Base-by-base conservation (phyloP, 2,888 invertebrate species). In the Oligia strigilis region DNA sequence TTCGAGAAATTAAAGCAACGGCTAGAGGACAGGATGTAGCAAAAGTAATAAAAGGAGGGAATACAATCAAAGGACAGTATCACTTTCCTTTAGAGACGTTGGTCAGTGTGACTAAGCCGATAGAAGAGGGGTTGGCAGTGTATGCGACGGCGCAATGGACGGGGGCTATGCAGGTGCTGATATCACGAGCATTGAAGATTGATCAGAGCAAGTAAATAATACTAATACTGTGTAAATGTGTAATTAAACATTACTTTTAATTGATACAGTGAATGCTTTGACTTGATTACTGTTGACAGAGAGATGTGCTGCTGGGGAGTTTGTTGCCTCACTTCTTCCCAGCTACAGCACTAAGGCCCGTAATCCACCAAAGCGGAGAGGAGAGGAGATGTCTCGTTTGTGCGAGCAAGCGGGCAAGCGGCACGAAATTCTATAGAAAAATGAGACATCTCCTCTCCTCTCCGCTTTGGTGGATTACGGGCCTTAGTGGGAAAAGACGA, bases 1-100 rank as follows among this genome's bases (percentile, higher is more conserved):
- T 84, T 49, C 69, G 75, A 62, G 78, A 90, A 46, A 75, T 89
- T 4, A 84, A 87, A 6, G 92, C 92, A 19, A 91, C 86, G 4
- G 84, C 86, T 13, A 91, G 82, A 72, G 94, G 94, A 0, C 78
- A 75, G 13, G 91, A 92, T 77, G 80, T 93, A 8, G 69, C 67
- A 5, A 93, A 90, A 82, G 96, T 87, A 81, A 95, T 90, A 83
- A 95, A 89, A 78, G 93, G 93, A 17, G 89, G 82, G 2, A 88
- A 90, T 64, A 89, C 91, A 9, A 91, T 94, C 73, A 97, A 97
- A 19, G 92, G 95, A 11, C 98, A 98, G 90, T 98, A 97, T 89
- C 98, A 98, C 90, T 98, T 97, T 86, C 96, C 97, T 52, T 98
- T 98, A 97, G 98, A 98, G 92, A 97, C 97, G 0, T 97, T 98